phyloP scores from a whole-genome alignment of 2,797 vertebrate species.

The Helicolenus hilgendorfi region DNA sequence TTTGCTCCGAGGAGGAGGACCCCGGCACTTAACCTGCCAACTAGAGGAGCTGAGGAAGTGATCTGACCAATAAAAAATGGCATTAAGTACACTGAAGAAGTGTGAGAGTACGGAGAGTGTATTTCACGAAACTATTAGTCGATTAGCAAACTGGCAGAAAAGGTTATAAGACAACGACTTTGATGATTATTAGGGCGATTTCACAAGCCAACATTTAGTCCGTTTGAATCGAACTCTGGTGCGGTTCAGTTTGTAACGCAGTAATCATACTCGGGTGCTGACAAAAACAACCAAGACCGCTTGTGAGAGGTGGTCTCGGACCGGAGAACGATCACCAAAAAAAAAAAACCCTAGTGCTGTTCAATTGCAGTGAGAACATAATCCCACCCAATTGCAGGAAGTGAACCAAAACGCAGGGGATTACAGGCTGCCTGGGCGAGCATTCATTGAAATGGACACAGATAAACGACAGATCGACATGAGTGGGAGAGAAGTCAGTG shows the following conservation, averaged over 20 bases:
- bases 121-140: neutral
- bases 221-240: neutral
- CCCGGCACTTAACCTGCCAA: constrained; percentile 22
- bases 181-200: neutral
- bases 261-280: neutral
- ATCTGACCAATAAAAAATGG: neutral
- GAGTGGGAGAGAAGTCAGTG: too few relatives aligned
- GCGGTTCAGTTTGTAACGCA: neutral
- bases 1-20: constrained; percentile 10
- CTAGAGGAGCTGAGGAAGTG: neutral
- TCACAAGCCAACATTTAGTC: neutral
- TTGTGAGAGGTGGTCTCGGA: too few relatives aligned
- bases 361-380: too few relatives aligned
- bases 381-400: too few relatives aligned
- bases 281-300: neutral
- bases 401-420: too few relatives aligned
- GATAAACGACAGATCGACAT: too few relatives aligned
- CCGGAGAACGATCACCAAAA: too few relatives aligned
- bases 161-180: neutral
- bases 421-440: too few relatives aligned
- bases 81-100: neutral
- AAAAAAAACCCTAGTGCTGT: too few relatives aligned
- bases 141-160: neutral
- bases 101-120: neutral
- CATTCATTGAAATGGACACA: too few relatives aligned